Conservation (phyloP, 2,797 vertebrate species). For the Glyptemys insculpta region DNA sequence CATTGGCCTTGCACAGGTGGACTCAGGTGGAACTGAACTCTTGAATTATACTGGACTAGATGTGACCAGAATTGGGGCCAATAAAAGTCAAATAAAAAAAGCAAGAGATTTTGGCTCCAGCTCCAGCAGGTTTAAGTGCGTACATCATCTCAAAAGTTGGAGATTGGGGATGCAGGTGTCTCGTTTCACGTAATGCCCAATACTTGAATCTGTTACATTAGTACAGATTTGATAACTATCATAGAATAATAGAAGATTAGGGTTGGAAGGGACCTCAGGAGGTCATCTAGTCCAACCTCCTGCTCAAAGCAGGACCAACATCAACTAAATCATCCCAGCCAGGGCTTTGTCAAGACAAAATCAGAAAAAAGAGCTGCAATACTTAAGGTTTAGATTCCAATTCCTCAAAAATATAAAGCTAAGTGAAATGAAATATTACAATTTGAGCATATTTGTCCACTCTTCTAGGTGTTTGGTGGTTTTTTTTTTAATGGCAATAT, state of each 20-base stretch:
- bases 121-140: not conserved
- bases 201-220: not conserved
- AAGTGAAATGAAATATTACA: not conserved
- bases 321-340: too few relatives aligned
- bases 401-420: not conserved
- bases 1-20: not conserved
- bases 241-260: not conserved
- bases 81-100: not conserved
- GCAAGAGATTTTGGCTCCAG: not conserved
- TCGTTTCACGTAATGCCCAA: rapidly evolving
- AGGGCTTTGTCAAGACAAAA: not conserved
- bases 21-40: not conserved
- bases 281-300: too few relatives aligned
- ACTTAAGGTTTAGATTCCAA: not conserved
- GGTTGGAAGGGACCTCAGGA: too few relatives aligned
- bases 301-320: too few relatives aligned
- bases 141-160: rapidly evolving
- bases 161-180: not conserved
- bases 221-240: not conserved
- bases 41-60: not conserved
- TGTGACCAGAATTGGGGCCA: not conserved
- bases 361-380: not conserved
- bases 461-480: not conserved
- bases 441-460: not conserved
- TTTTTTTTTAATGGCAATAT: not conserved